These are phyloP conservation scores for Nothura maculosa DNA, from an alignment of 2,797 vertebrate species.

Conservation along the genomic window DNA sequence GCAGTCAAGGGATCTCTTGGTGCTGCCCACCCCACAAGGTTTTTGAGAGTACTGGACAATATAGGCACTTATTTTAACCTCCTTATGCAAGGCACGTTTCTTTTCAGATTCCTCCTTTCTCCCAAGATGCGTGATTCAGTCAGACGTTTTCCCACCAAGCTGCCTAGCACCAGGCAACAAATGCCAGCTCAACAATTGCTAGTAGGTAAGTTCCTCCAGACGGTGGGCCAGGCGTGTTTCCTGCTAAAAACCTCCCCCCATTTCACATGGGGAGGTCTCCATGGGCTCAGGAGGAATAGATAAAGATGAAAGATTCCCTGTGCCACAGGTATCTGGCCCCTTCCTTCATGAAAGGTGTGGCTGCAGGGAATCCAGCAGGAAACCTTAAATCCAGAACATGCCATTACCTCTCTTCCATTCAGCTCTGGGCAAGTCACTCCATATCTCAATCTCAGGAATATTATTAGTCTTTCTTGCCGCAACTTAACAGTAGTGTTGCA, in stretches of 20 bases:
- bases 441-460: not conserved
- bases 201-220: slow-evolving; percentile 31
- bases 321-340: not conserved
- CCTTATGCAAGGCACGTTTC: not conserved
- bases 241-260: slow-evolving; percentile 5
- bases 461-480: not conserved
- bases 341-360: not conserved
- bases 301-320: slow-evolving; percentile 31
- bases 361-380: not conserved
- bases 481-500: not conserved
- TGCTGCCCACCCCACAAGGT: fast-evolving
- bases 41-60: not conserved
- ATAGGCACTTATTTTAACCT: not conserved
- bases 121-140: not conserved
- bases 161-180: not conserved
- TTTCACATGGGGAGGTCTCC: not conserved
- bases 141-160: not conserved
- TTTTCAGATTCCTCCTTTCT: not conserved
- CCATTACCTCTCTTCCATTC: not conserved
- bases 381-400: not conserved
- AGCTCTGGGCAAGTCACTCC: slow-evolving; percentile 8
- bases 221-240: not conserved
- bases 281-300: slow-evolving; percentile 24
- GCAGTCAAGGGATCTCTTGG: not conserved
- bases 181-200: not conserved